Percentiles rank a stretch among this genome's conserved stretches.
phyloP scores from a whole-genome alignment of 1,140 invertebrate genomes.

The Ruditapes philippinarum region DNA sequence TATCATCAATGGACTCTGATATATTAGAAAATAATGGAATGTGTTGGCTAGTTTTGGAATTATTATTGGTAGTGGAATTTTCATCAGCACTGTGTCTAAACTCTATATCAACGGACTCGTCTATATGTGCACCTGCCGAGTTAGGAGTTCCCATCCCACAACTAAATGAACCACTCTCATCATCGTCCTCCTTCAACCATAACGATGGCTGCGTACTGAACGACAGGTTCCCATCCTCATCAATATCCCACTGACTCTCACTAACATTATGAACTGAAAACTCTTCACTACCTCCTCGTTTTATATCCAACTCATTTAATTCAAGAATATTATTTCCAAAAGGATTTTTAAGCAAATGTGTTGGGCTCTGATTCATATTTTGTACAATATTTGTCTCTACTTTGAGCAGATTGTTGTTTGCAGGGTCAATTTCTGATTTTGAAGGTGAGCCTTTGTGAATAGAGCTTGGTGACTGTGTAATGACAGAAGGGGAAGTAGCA shows the following conservation, averaged over 20 bases:
- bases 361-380: conserved; percentile 30
- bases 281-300: conserved; percentile 73
- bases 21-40: not conserved
- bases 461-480: conserved; percentile 25
- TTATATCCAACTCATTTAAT: not conserved
- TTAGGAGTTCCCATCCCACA: conserved; percentile 64
- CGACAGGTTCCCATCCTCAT: conserved; percentile 74
- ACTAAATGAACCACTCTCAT: conserved; percentile 81
- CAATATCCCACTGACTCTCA: conserved; percentile 29
- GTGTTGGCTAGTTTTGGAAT: conserved; percentile 29
- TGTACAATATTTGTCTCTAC: not conserved
- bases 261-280: conserved; percentile 73
- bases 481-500: conserved; percentile 9
- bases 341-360: conserved; percentile 55
- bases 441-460: not conserved
- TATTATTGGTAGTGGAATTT: conserved; percentile 57
- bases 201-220: conserved; percentile 46
- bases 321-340: conserved; percentile 46
- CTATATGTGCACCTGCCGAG: conserved; percentile 57
- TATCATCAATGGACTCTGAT: not conserved
- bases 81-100: conserved; percentile 61
- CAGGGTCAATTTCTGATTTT: not conserved
- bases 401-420: not conserved
- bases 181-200: conserved; percentile 34
- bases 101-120: conserved; percentile 86